Percentiles rank a stretch among this genome's conserved stretches.
These are phyloP conservation scores for Phoeniculus purpureus DNA, from an alignment of 2,797 vertebrate genomes.

Conservation along the genomic window DNA sequence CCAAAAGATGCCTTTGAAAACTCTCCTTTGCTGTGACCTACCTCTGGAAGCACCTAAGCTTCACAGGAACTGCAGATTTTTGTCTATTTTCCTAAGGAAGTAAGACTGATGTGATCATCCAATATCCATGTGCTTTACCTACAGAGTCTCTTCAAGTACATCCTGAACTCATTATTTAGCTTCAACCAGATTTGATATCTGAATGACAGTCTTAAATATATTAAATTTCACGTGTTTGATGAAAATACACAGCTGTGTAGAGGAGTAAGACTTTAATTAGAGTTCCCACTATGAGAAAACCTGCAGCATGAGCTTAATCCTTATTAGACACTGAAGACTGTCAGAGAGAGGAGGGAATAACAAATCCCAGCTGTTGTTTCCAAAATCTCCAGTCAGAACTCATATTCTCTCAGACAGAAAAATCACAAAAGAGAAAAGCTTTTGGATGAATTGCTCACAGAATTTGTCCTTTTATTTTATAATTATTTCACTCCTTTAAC, in stretches of 20 bases:
- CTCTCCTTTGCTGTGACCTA: neutral
- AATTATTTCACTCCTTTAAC: neutral
- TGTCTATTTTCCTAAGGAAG: neutral
- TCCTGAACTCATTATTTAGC: neutral
- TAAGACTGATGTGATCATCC: neutral
- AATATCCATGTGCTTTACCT: neutral
- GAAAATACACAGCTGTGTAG: constrained; percentile 45
- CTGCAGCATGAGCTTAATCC: constrained; percentile 29
- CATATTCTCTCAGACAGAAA: neutral
- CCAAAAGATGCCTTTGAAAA: constrained; percentile 12
- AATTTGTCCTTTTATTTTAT: neutral
- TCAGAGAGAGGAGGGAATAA: neutral
- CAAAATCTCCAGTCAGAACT: constrained; percentile 22
- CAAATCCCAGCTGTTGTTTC: neutral
- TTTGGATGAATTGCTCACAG: neutral
- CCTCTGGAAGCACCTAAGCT: neutral
- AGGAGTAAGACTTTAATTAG: constrained; percentile 49
- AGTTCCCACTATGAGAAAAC: constrained; percentile 24
- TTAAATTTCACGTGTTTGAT: neutral
- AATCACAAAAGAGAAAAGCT: neutral
- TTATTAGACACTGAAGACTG: constrained; percentile 21
- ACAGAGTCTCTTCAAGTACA: neutral
- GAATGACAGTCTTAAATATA: neutral
- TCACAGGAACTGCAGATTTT: neutral
- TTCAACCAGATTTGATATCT: neutral